These are phyloP conservation scores for Nothobranchius furzeri DNA, from an alignment of 2,113 vertebrate genomes.

Conservation along the genomic window DNA sequence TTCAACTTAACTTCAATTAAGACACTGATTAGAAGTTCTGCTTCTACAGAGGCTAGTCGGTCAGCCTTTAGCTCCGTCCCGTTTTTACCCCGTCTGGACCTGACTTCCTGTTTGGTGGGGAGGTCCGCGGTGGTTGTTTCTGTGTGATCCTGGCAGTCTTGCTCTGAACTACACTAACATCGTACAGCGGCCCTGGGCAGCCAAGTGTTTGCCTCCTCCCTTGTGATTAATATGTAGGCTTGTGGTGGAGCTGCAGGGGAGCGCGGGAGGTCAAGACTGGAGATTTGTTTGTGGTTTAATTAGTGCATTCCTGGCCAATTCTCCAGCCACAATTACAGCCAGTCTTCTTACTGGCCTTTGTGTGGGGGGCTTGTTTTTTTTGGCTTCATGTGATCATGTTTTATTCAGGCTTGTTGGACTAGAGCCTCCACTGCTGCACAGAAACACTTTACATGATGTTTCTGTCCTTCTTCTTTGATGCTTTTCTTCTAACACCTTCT, in stretches of 20 bases:
- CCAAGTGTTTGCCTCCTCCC: slow-evolving; percentile 43
- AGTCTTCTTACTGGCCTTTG: slow-evolving; percentile 79
- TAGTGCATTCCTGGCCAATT: slow-evolving; percentile 78
- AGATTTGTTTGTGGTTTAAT: slow-evolving; percentile 80
- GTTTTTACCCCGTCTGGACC: slow-evolving; percentile 50
- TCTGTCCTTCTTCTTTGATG: slow-evolving; percentile 65
- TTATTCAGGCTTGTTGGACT: slow-evolving; percentile 75
- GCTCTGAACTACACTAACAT: slow-evolving; percentile 30
- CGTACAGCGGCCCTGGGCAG: slow-evolving; percentile 29
- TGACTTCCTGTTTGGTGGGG: slow-evolving; percentile 37
- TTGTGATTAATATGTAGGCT: slow-evolving; percentile 77
- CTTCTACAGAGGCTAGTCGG: slow-evolving; percentile 56
- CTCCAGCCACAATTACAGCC: slow-evolving; percentile 74
- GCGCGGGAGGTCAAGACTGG: slow-evolving; percentile 59
- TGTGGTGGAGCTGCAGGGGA: slow-evolving; percentile 64
- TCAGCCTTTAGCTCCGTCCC: slow-evolving; percentile 53
- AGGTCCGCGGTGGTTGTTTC: slow-evolving; percentile 17
- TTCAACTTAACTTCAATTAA: slow-evolving; percentile 62
- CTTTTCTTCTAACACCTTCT: slow-evolving; percentile 33
- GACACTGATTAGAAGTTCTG: slow-evolving; percentile 49
- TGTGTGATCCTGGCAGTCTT: slow-evolving; percentile 27
- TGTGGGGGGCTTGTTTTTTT: slow-evolving; percentile 64
- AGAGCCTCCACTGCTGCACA: slow-evolving; percentile 44
- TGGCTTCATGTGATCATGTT: slow-evolving; percentile 80
- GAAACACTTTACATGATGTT: slow-evolving; percentile 49